A percentile compares a stretch with the other conserved stretches of the same genome.
These are phyloP conservation scores for Hozukius guyotensis DNA, from an alignment of 2,797 vertebrate species.

Conservation along the genomic window DNA sequence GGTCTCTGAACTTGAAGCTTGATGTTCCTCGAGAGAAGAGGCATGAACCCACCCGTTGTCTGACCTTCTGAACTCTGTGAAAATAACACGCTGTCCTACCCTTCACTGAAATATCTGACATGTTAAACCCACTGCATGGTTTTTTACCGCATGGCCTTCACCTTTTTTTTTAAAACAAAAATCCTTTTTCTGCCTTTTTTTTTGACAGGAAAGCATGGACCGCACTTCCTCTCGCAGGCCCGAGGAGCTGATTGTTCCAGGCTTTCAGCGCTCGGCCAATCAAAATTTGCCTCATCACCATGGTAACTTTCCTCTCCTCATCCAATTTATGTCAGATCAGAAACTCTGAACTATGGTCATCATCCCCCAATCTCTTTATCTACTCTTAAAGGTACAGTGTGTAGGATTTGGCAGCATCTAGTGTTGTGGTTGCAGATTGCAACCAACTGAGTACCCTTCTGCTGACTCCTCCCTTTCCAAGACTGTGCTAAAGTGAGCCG, in stretches of 20 bases:
- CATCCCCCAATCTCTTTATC: neutral
- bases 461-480: too few relatives aligned
- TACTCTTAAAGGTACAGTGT: neutral
- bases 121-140: slow-evolving; percentile 2
- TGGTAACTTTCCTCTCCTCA: slow-evolving; percentile 79
- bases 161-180: neutral
- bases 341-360: neutral
- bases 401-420: too few relatives aligned
- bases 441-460: too few relatives aligned
- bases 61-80: slow-evolving; percentile 36
- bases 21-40: slow-evolving; percentile 58
- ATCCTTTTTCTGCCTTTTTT: slow-evolving; percentile 30
- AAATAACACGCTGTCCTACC: slow-evolving; percentile 20
- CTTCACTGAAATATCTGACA: slow-evolving; percentile 22
- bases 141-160: slow-evolving; percentile 4
- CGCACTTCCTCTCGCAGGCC: slow-evolving; percentile 83
- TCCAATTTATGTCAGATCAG: neutral
- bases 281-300: slow-evolving; percentile 85
- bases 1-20: slow-evolving; percentile 38
- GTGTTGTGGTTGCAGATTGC: too few relatives aligned
- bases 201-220: slow-evolving; percentile 90
- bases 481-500: too few relatives aligned
- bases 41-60: slow-evolving; percentile 10
- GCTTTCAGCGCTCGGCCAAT: slow-evolving; percentile 83
- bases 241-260: slow-evolving; percentile 83